These are phyloP conservation scores for Paramormyrops kingsleyae DNA, from an alignment of 2,113 vertebrate genomes.

Conservation along the genomic window DNA sequence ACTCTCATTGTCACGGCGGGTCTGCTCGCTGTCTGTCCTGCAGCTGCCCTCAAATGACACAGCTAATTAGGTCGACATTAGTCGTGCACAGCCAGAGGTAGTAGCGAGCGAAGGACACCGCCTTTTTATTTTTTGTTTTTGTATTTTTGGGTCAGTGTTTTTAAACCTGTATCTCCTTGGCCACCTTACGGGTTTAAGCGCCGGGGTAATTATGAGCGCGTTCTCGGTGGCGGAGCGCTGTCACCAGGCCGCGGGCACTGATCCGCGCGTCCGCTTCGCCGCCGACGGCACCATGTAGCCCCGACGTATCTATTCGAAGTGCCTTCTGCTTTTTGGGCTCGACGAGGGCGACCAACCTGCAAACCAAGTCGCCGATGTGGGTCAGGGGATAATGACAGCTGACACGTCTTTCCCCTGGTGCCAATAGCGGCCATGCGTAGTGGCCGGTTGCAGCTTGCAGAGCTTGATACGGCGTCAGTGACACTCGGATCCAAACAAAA, in stretches of 20 bases:
- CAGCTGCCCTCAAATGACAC: not conserved
- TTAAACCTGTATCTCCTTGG: not conserved
- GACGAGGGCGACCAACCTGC: not conserved
- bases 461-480: not conserved
- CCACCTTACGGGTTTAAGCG: not conserved
- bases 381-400: slow-evolving; percentile 42
- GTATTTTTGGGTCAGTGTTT: not conserved
- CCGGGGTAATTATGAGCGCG: not conserved
- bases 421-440: slow-evolving; percentile 29
- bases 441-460: slow-evolving; percentile 12
- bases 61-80: not conserved
- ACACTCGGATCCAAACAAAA: not conserved
- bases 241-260: slow-evolving; percentile 9
- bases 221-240: not conserved
- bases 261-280: slow-evolving; percentile 14
- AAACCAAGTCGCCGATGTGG: slow-evolving; percentile 27
- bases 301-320: slow-evolving; percentile 18
- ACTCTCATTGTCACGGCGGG: not conserved
- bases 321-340: not conserved
- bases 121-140: not conserved
- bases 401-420: slow-evolving; percentile 29
- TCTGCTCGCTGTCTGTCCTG: not conserved
- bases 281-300: slow-evolving; percentile 48
- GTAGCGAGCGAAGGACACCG: not conserved
- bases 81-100: not conserved